A percentile compares a stretch with the other conserved stretches of the same genome.
These are phyloP conservation scores for Eurystomus glaucurus DNA, from an alignment of 2,797 vertebrate species.

Conservation along the genomic window DNA sequence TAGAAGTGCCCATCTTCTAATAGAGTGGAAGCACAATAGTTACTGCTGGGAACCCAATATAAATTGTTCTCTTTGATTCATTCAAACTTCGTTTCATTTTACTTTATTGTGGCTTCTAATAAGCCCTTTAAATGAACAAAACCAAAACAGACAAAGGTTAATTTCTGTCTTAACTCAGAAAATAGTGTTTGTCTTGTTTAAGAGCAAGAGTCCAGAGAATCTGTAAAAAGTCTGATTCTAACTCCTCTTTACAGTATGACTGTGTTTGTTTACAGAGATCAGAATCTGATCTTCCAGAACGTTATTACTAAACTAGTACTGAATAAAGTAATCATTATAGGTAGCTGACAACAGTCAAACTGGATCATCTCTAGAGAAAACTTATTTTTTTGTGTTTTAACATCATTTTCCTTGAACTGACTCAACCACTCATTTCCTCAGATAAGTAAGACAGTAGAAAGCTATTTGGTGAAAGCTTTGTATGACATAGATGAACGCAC, in stretches of 20 bases:
- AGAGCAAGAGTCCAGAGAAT: background rate
- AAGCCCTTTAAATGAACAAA: conserved; percentile 7
- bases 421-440: background rate
- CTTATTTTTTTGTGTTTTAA: background rate
- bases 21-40: background rate
- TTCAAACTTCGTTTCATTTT: background rate
- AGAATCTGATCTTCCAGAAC: background rate
- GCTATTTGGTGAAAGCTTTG: background rate
- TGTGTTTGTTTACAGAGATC: background rate
- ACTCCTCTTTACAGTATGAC: background rate
- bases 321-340: background rate
- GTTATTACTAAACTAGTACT: background rate
- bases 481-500: background rate
- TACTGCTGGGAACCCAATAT: background rate
- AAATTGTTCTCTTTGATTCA: background rate
- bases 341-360: background rate
- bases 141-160: background rate
- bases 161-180: background rate
- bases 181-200: background rate
- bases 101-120: background rate
- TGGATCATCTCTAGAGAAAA: background rate
- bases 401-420: background rate
- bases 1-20: background rate
- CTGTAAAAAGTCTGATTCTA: background rate
- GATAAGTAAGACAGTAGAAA: background rate